phyloP scores from a whole-genome alignment of 2,888 invertebrate species.

The Caenorhabditis panamensis region DNA sequence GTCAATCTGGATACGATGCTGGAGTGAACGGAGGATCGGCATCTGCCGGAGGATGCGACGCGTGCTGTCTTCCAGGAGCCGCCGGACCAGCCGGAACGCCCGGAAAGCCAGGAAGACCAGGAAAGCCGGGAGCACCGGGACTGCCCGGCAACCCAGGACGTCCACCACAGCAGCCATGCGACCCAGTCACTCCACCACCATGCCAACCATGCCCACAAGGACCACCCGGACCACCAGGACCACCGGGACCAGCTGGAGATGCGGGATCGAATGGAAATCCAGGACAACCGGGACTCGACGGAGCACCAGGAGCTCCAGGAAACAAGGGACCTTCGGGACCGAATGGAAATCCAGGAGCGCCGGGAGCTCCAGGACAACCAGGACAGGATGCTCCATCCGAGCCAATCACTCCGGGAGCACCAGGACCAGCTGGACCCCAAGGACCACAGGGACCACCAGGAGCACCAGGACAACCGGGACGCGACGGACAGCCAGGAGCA shows the following conservation, averaged over 20 bases:
- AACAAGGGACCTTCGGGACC: conserved; percentile 74
- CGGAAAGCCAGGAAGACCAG: conserved; percentile 70
- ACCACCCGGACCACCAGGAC: conserved; percentile 73
- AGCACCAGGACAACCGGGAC: conserved; percentile 74
- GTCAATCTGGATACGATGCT: conserved; percentile 70
- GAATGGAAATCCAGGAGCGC: conserved; percentile 73
- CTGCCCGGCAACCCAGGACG: conserved; percentile 73
- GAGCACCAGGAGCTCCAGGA: conserved; percentile 66
- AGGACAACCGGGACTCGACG: conserved; percentile 70
- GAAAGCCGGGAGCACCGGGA: too few relatives aligned
- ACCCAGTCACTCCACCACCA: conserved; percentile 76
- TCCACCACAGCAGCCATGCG: conserved; percentile 76
- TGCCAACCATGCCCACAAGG: conserved; percentile 76
- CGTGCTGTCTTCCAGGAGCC: conserved; percentile 76
- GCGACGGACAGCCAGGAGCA: too few relatives aligned
- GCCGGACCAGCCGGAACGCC: conserved; percentile 72
- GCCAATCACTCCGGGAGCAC: too few relatives aligned
- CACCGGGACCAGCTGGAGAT: conserved; percentile 70
- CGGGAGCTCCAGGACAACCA: conserved; percentile 77
- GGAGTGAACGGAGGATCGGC: conserved; percentile 63
- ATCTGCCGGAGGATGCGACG: conserved; percentile 71
- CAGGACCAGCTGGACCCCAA: conserved; percentile 74
- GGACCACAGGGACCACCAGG: conserved; percentile 73
- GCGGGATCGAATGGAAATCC: conserved; percentile 68
- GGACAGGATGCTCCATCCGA: too few relatives aligned